Conservation (phyloP, 2,888 invertebrate genomes). For the Camponotus fellah region DNA sequence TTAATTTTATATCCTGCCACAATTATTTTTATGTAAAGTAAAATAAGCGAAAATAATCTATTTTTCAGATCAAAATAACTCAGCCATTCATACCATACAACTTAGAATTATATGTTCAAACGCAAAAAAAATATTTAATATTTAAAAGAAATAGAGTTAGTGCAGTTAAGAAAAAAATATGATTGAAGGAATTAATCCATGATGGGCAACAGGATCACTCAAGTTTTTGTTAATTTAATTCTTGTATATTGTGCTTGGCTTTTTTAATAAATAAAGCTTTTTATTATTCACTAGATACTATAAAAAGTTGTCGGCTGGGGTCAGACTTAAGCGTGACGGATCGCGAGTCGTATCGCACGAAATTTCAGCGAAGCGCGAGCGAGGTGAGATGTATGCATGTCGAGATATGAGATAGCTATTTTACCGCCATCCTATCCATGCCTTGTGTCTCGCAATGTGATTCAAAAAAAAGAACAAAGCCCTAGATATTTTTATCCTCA, state of each 20-base stretch:
- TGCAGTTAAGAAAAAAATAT: not conserved
- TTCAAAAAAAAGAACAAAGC: not conserved
- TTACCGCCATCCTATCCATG: slow-evolving; percentile 6
- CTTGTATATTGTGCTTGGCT: not conserved
- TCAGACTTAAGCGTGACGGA: not conserved
- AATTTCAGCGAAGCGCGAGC: not conserved
- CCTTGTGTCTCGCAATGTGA: not conserved
- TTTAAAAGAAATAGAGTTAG: slow-evolving; percentile 6
- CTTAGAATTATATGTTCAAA: not conserved
- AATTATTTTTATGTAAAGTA: not conserved
- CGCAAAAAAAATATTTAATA: no score
- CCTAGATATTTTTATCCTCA: not conserved
- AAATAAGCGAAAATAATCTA: slow-evolving; percentile 5
- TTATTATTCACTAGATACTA: not conserved
- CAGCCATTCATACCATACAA: not conserved
- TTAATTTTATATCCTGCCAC: slow-evolving; percentile 20
- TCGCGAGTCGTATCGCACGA: not conserved
- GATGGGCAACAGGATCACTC: not conserved
- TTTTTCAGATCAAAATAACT: not conserved
- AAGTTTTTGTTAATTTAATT: not conserved
- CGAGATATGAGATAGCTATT: slow-evolving; percentile 13
- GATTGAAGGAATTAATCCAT: not conserved
- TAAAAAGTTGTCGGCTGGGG: not conserved
- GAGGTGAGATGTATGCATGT: slow-evolving; percentile 6
- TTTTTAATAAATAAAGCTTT: not conserved